A percentile compares a stretch with the other conserved stretches of the same genome.
These are phyloP conservation scores for Paragorgia papillata DNA, from an alignment of 92 coral and sea anemone genomes.

Conservation along the genomic window DNA sequence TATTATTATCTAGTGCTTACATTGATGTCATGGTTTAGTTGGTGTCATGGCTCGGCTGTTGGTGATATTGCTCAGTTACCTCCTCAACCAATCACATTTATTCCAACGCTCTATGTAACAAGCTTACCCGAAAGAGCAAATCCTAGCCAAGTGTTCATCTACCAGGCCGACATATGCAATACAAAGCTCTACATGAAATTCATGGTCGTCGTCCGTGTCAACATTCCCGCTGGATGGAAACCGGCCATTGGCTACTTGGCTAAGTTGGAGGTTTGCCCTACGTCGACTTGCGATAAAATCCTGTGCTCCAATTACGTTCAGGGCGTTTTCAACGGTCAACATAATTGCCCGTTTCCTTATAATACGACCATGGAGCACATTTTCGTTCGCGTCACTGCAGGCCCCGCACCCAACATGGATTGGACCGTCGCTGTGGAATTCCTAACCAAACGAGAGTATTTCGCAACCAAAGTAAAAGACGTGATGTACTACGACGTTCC, in stretches of 20 bases:
- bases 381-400: conserved; percentile 62
- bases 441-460: conserved; percentile 32
- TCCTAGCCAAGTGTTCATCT: neutral
- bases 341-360: conserved; percentile 69
- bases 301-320: conserved; percentile 45
- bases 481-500: conserved; percentile 23
- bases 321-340: conserved; percentile 61
- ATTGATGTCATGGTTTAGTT: too few species aligned
- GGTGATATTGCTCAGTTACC: neutral
- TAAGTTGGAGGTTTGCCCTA: conserved; percentile 13
- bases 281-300: neutral
- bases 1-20: too few species aligned
- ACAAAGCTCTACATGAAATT: neutral
- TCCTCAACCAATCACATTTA: conserved; percentile 1
- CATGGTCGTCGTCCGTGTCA: conserved; percentile 27
- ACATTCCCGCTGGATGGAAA: conserved; percentile 21
- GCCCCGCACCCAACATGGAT: conserved; percentile 66
- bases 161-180: conserved; percentile 17
- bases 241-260: neutral
- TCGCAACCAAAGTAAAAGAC: neutral
- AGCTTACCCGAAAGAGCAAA: neutral
- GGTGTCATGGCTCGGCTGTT: too few species aligned
- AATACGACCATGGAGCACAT: conserved; percentile 56
- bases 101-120: conserved; percentile 21
- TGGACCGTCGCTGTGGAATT: conserved; percentile 75